A percentile compares a stretch with the other conserved stretches of the same genome.
Evolutionary conservation across 30 jellyfish, hydroid and myxozoan genomes (phyloP).

Genomic region (Clytia hemisphaerica): DNA sequence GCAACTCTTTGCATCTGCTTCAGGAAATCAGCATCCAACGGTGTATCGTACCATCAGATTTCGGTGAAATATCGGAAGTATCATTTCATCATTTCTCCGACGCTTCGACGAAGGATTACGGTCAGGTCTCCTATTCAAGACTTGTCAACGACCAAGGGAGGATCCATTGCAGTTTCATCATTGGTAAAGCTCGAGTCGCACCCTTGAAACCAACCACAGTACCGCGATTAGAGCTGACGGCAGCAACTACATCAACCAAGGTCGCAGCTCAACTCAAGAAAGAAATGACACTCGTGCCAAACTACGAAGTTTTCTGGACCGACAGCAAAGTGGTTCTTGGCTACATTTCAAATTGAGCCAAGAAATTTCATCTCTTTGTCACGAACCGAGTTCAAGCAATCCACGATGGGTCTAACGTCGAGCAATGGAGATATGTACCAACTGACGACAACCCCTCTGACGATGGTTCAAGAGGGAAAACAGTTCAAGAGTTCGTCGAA

Average conservation of each 20-base stretch:
- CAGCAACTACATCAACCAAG: slow-evolving; percentile 28
- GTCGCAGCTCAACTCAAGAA: slow-evolving; percentile 24
- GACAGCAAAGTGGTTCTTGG: slow-evolving; percentile 43
- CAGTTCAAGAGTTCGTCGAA: not conserved
- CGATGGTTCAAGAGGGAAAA: slow-evolving; percentile 47
- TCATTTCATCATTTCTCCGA: slow-evolving; percentile 40
- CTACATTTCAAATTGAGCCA: slow-evolving; percentile 20
- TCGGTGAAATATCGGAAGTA: slow-evolving; percentile 11
- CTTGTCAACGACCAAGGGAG: slow-evolving; percentile 6
- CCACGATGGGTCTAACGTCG: slow-evolving; percentile 37
- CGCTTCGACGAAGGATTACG: slow-evolving; percentile 28
- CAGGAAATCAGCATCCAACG: not conserved
- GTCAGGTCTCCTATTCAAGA: too few relatives aligned
- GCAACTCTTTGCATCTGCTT: slow-evolving; percentile 22
- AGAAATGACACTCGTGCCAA: slow-evolving; percentile 15
- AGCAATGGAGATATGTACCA: slow-evolving; percentile 42
- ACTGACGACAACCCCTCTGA: slow-evolving; percentile 33
- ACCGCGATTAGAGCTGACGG: slow-evolving; percentile 43
- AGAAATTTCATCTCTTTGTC: slow-evolving; percentile 32
- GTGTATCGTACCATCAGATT: not conserved
- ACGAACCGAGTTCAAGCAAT: slow-evolving; percentile 32
- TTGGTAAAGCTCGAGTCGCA: slow-evolving; percentile 43
- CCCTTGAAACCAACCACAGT: slow-evolving; percentile 34
- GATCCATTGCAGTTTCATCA: slow-evolving; percentile 20
- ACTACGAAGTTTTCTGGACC: slow-evolving; percentile 39